Evolutionary conservation across 2,113 vertebrate genomes (phyloP).

Genomic region (Climacteris rufus): DNA sequence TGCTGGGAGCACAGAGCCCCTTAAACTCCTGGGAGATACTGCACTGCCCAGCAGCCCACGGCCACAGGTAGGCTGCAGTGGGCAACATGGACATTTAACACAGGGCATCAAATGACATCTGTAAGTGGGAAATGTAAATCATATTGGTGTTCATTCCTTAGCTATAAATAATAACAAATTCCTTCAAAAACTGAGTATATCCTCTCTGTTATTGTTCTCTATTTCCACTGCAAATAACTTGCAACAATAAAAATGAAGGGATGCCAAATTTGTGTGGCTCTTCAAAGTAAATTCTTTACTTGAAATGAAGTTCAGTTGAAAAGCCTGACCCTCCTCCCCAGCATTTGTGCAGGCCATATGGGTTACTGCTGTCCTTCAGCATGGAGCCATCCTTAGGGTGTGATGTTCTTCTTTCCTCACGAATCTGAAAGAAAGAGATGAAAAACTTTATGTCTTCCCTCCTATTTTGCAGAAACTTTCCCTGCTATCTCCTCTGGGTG

Average conservation of each 20-base stretch:
- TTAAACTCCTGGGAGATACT: background rate
- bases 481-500: background rate
- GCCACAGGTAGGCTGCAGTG: background rate
- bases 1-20: background rate
- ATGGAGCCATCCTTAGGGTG: background rate
- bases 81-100: fast-evolving
- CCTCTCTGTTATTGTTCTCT: constrained; percentile 35
- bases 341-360: background rate
- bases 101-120: background rate
- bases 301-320: background rate
- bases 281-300: constrained; percentile 9
- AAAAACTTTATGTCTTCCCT: background rate
- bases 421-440: background rate
- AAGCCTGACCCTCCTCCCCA: background rate
- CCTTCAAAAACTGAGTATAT: background rate
- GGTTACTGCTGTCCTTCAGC: background rate
- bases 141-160: background rate
- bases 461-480: background rate
- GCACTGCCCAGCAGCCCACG: background rate
- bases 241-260: constrained; percentile 37
- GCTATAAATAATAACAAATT: background rate
- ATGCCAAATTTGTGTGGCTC: constrained; percentile 1
- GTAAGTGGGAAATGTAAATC: background rate
- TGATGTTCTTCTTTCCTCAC: background rate
- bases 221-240: constrained; percentile 5